Percentiles rank a stretch among this genome's conserved stretches.
Conservation (phyloP, 2,888 invertebrate genomes). For the Azorinus chamasolen region DNA sequence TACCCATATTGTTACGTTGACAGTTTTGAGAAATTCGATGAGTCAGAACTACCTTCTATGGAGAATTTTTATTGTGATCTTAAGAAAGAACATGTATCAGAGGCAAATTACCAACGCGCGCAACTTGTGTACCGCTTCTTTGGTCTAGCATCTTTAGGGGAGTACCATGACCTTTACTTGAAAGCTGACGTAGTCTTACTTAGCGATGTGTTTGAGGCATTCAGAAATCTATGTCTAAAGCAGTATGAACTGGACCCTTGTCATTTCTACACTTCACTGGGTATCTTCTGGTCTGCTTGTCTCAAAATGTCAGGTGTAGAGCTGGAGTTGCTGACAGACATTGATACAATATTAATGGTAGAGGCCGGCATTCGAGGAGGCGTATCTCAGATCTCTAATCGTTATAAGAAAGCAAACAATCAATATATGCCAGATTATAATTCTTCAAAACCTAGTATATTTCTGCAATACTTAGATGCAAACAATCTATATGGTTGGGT, state of each 20-base stretch:
- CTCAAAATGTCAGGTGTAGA: conserved; percentile 13
- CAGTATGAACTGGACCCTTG: conserved; percentile 41
- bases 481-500: conserved; percentile 21
- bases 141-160: neutral
- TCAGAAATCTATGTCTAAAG: conserved; percentile 29
- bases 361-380: conserved; percentile 23
- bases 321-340: conserved; percentile 23
- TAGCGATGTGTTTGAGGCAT: conserved; percentile 22
- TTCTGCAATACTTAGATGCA: conserved; percentile 1
- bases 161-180: conserved; percentile 23
- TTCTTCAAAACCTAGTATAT: neutral
- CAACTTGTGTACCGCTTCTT: conserved; percentile 5
- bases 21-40: conserved; percentile 65
- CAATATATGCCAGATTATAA: conserved; percentile 1
- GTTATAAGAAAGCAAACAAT: conserved; percentile 10
- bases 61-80: conserved; percentile 43
- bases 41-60: conserved; percentile 64
- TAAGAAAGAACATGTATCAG: neutral
- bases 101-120: conserved; percentile 15
- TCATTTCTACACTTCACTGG: conserved; percentile 48
- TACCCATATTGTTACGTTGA: conserved; percentile 81
- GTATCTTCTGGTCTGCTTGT: conserved; percentile 32
- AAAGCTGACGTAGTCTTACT: conserved; percentile 17
- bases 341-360: conserved; percentile 15
- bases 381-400: conserved; percentile 4